Evolutionary conservation across 2,888 invertebrate species (phyloP).

Genomic region (Chirona hameri): DNA sequence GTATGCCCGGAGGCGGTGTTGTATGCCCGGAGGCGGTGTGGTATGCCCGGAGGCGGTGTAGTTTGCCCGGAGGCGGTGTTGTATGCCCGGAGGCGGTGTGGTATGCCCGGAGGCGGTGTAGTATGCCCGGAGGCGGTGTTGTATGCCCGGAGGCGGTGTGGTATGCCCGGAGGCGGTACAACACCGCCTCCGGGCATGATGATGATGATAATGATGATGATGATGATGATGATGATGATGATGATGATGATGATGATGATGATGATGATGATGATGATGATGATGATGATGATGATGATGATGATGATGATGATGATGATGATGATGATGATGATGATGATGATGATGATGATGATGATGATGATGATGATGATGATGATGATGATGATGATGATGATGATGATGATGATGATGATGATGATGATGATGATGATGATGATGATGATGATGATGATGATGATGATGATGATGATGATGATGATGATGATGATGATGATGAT

Average conservation of each 20-base stretch:
- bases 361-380: constrained; percentile 40
- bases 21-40: too few species aligned
- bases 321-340: constrained; percentile 39
- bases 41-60: too few species aligned
- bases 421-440: constrained; percentile 38
- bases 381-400: constrained; percentile 39
- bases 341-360: constrained; percentile 39
- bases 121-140: too few species aligned
- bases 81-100: too few species aligned
- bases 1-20: too few species aligned
- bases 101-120: too few species aligned
- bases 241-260: constrained; percentile 22
- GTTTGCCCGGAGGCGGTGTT: too few species aligned
- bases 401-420: constrained; percentile 38
- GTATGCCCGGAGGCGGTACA: too few species aligned
- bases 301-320: constrained; percentile 38
- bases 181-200: too few species aligned
- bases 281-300: constrained; percentile 36
- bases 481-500: constrained; percentile 39
- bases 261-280: constrained; percentile 22
- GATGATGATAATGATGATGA: constrained; percentile 22
- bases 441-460: constrained; percentile 39
- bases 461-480: constrained; percentile 39
- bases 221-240: constrained; percentile 38
- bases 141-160: too few species aligned